A percentile compares a stretch with the other conserved stretches of the same genome.
These are phyloP conservation scores for human DNA, from an alignment of 2,113 vertebrate species.

Conservation along the genomic window GRCh38 chr20:45290001-45290500, in stretches of 20 bases:
- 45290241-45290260: not conserved
- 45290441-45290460: not conserved
- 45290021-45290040: too few species aligned
- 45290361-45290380: not conserved
- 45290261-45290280: not conserved
- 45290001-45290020: not conserved
- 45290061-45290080: not conserved
- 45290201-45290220: not conserved
- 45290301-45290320: not conserved
- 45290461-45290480: not conserved
- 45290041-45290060: not conserved
- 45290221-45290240: not conserved
- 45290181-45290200: not conserved
- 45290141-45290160: not conserved
- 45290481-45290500: not conserved
- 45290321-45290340: not conserved
- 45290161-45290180: not conserved
- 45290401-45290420: too few species aligned
- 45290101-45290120: not conserved
- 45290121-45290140: not conserved
- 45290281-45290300: not conserved
- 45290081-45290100: not conserved
- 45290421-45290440: not conserved
- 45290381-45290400: not conserved
- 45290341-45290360: not conserved